Percentiles rank a stretch among this genome's conserved stretches.
Evolutionary conservation across 1,140 invertebrate genomes (phyloP).

Genomic region (Aphaenogaster ashmeadi): DNA sequence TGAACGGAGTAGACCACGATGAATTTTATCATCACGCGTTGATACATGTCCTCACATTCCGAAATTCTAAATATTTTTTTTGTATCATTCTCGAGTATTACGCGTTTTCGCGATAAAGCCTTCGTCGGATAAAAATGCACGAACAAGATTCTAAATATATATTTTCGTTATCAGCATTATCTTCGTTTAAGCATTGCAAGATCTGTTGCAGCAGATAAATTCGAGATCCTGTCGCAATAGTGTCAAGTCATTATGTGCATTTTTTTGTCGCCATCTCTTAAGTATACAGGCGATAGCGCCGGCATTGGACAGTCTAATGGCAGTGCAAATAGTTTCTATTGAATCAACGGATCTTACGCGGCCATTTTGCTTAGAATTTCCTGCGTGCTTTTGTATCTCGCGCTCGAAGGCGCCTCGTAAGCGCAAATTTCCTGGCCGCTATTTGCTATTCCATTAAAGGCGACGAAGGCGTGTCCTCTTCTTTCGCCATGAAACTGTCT

Average conservation of each 20-base stretch:
- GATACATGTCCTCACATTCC: background rate
- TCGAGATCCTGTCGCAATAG: conserved; percentile 62
- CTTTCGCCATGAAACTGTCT: conserved; percentile 77
- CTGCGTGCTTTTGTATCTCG: conserved; percentile 79
- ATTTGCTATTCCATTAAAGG: conserved; percentile 85
- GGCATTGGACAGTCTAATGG: conserved; percentile 78
- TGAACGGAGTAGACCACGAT: conserved; percentile 14
- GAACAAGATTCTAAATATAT: background rate
- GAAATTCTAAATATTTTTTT: background rate
- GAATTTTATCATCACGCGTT: background rate
- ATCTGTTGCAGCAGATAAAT: conserved; percentile 69
- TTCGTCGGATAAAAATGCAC: background rate
- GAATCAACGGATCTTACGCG: conserved; percentile 82
- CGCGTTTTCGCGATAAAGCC: background rate
- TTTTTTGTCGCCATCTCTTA: conserved; percentile 48
- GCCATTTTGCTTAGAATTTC: conserved; percentile 82
- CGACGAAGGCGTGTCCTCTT: conserved; percentile 74
- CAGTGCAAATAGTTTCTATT: conserved; percentile 86
- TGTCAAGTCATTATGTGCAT: conserved; percentile 58
- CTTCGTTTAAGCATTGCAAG: conserved; percentile 18
- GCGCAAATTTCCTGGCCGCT: conserved; percentile 84
- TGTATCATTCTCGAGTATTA: background rate
- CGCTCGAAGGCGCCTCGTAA: conserved; percentile 80
- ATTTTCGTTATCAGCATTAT: background rate
- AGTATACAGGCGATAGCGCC: conserved; percentile 69